Conservation (phyloP, 1,140 invertebrate species). For the Chironomus tepperi region DNA sequence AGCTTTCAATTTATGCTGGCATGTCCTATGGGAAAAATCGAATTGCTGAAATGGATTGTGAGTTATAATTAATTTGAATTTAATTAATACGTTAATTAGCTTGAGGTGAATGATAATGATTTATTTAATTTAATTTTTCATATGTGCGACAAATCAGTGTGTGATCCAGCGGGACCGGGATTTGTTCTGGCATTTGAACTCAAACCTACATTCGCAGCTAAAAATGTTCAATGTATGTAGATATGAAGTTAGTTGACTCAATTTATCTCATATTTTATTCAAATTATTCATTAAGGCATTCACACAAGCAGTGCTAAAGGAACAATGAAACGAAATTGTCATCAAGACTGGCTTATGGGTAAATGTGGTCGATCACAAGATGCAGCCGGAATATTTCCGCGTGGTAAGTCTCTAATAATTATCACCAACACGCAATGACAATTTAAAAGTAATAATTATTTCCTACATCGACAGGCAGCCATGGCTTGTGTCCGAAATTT, state of each 20-base stretch:
- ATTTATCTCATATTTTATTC: background rate
- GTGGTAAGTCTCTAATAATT: constrained; percentile 26
- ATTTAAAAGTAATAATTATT: background rate
- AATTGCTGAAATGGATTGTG: constrained; percentile 33
- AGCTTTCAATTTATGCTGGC: constrained; percentile 35
- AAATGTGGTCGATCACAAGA: constrained; percentile 35
- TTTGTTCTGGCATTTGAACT: constrained; percentile 33
- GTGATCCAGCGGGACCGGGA: constrained; percentile 39
- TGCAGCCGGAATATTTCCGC: constrained; percentile 32
- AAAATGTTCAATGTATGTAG: constrained; percentile 34
- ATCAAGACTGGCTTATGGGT: constrained; percentile 36
- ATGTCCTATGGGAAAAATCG: constrained; percentile 28
- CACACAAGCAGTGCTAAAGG: constrained; percentile 38
- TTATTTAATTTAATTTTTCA: background rate
- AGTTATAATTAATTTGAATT: constrained; percentile 16
- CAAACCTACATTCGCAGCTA: constrained; percentile 33
- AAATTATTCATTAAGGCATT: constrained; percentile 27
- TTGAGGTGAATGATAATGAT: background rate
- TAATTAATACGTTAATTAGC: background rate
- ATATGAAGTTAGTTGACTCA: background rate
- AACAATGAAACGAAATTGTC: constrained; percentile 34
- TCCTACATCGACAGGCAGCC: constrained; percentile 29
- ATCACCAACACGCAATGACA: background rate
- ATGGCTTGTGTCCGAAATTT: constrained; percentile 36
- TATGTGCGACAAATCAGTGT: constrained; percentile 33